These are phyloP conservation scores for Hippopotamus amphibius DNA, from an alignment of 2,113 vertebrate species.

Conservation along the genomic window DNA sequence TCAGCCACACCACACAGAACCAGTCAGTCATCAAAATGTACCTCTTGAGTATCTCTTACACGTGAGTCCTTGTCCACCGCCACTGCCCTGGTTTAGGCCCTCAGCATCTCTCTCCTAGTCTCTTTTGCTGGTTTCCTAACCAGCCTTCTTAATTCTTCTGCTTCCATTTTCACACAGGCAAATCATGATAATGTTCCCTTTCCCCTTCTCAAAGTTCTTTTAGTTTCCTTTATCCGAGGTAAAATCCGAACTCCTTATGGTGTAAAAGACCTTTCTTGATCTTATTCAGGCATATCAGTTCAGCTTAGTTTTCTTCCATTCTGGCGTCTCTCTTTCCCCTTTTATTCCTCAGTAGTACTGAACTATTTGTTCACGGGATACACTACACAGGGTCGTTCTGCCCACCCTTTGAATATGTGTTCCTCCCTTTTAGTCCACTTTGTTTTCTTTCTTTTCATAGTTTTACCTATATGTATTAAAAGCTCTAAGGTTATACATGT, in stretches of 20 bases:
- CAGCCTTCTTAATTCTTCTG: slow-evolving; percentile 22
- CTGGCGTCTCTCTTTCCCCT: background rate
- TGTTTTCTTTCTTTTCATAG: background rate
- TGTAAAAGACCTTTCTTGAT: background rate
- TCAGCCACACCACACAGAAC: background rate
- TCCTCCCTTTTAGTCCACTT: background rate
- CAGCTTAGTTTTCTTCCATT: background rate
- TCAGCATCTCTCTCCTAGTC: background rate
- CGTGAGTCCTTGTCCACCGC: background rate
- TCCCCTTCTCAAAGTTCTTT: background rate
- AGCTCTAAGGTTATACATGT: background rate
- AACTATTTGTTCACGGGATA: background rate
- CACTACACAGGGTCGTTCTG: background rate
- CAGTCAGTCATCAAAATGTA: background rate
- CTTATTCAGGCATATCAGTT: background rate
- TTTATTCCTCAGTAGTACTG: background rate
- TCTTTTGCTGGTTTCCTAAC: background rate
- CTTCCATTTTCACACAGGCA: background rate
- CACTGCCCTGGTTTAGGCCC: background rate
- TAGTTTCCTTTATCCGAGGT: background rate
- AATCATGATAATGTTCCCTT: background rate
- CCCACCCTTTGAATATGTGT: background rate
- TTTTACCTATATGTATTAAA: background rate
- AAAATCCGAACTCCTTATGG: background rate
- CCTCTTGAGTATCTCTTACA: background rate